Evolutionary conservation across 2,888 invertebrate genomes (phyloP).

Genomic region (Eumacrocentrus americanus): DNA sequence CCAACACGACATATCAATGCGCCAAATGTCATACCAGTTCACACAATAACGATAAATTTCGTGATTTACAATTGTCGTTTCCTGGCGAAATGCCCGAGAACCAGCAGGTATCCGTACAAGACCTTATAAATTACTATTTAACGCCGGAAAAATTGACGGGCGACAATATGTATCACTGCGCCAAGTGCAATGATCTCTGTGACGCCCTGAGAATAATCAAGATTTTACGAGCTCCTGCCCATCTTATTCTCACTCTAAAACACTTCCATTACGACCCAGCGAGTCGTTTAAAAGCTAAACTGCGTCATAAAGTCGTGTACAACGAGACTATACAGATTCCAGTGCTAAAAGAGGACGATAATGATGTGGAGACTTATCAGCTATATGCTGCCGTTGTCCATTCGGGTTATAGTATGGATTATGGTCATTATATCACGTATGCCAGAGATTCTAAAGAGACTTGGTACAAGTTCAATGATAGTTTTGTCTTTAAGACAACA

Average conservation of each 20-base stretch:
- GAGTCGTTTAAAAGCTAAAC: slow-evolving; percentile 77
- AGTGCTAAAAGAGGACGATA: slow-evolving; percentile 40
- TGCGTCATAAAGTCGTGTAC: slow-evolving; percentile 73
- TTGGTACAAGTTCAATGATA: slow-evolving; percentile 86
- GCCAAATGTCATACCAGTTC: slow-evolving; percentile 75
- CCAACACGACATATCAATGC: slow-evolving; percentile 78
- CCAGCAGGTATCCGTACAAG: slow-evolving; percentile 73
- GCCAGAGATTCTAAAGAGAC: slow-evolving; percentile 70
- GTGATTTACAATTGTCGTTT: slow-evolving; percentile 80
- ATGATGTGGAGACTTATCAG: slow-evolving; percentile 66
- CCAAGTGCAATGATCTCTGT: slow-evolving; percentile 74
- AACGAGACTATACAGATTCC: slow-evolving; percentile 65
- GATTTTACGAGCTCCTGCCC: slow-evolving; percentile 76
- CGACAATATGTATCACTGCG: slow-evolving; percentile 84
- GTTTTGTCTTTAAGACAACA: slow-evolving; percentile 69
- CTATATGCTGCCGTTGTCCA: slow-evolving; percentile 86
- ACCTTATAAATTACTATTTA: slow-evolving; percentile 78
- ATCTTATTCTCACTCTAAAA: slow-evolving; percentile 80
- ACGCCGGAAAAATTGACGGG: slow-evolving; percentile 78
- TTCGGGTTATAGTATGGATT: slow-evolving; percentile 80
- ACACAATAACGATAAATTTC: slow-evolving; percentile 77
- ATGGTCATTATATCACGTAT: slow-evolving; percentile 87
- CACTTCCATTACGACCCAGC: slow-evolving; percentile 79
- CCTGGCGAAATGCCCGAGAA: slow-evolving; percentile 64
- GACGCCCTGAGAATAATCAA: slow-evolving; percentile 77